Evolutionary conservation across 2,888 invertebrate species (phyloP), one percentile per base, ranked within the genome.

Genomic region (Heliconius cydno): DNA sequence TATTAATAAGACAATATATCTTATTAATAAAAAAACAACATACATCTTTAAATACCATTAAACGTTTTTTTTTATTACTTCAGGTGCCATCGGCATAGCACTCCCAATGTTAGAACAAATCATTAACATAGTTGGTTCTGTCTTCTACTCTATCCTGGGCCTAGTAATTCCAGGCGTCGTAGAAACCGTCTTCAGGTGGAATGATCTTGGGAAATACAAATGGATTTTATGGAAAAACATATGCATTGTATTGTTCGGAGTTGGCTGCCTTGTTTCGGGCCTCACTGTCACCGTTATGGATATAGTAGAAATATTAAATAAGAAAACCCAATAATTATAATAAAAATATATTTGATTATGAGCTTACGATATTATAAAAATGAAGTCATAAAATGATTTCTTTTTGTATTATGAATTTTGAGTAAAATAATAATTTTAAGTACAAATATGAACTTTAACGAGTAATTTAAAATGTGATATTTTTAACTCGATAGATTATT

Each of bases 161-260:
- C 95, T 98, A 63, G 96, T 97, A 80, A 96, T 97, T 67, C 98
- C 98, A n/a, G 97, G 97, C 1, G 90, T 97, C 4, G 93, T 98
- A 2, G 97, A 98, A 85, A 97, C 96, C 0, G 95, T 98, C 0
- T 96, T 96, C 79, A 93, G 96, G 71, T 97, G 96, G 96, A 96
- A 97, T 38, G 94, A 96, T 82, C 95, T 97, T 10, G 98, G 98
- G 6, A 91, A 86, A 81, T 95, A 90, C 83, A 96, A 96, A 70
- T 97, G 97, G 97, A 95, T 96, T 68, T 87, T 98, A 0, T 95
- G 96, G 89, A 98, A 98, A 87, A 97, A 98, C 85, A 73, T 94
- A 0, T 57, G 96, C 0, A 92, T 98, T 10, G 89, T 96, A 1
- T 34, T 96, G 0, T 96, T 97, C 83, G 95, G 97, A 1, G 81